These are phyloP conservation scores for Antrozous pallidus DNA, from an alignment of 2,797 vertebrate genomes.

Conservation along the genomic window DNA sequence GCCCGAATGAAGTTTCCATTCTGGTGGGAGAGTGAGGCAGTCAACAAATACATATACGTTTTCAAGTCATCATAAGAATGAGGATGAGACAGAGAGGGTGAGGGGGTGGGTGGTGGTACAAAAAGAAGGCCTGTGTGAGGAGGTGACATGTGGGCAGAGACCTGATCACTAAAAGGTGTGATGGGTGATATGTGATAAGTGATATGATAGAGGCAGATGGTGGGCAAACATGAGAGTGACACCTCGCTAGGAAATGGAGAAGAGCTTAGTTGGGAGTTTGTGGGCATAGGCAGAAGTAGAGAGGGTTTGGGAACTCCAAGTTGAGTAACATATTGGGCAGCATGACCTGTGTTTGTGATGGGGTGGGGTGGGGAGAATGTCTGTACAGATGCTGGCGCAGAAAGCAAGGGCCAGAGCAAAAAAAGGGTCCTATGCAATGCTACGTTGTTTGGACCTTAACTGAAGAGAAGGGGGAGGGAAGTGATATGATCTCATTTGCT, in stretches of 20 bases:
- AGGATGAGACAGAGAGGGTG: not conserved
- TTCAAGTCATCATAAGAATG: not conserved
- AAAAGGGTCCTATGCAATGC: not conserved
- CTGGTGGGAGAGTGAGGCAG: not conserved
- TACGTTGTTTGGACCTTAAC: not conserved
- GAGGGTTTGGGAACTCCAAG: not conserved
- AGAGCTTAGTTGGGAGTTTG: not conserved
- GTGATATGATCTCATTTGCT: not conserved
- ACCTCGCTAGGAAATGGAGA: rapidly evolving
- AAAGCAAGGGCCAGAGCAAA: not conserved
- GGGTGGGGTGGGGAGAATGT: not conserved
- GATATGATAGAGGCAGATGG: not conserved
- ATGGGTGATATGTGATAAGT: not conserved
- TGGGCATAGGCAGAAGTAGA: not conserved
- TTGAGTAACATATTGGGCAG: not conserved
- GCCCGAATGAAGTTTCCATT: not conserved
- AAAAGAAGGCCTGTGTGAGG: not conserved
- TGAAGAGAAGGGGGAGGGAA: not conserved
- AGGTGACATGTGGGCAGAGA: not conserved
- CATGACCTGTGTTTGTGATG: rapidly evolving
- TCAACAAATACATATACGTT: not conserved
- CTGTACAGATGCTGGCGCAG: not conserved
- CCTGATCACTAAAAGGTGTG: not conserved
- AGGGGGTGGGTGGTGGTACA: not conserved
- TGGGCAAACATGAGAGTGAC: not conserved